Evolutionary conservation across 2,888 invertebrate genomes (phyloP), one percentile per base, ranked within the genome.

Genomic region (Romanomermis culicivorax): DNA sequence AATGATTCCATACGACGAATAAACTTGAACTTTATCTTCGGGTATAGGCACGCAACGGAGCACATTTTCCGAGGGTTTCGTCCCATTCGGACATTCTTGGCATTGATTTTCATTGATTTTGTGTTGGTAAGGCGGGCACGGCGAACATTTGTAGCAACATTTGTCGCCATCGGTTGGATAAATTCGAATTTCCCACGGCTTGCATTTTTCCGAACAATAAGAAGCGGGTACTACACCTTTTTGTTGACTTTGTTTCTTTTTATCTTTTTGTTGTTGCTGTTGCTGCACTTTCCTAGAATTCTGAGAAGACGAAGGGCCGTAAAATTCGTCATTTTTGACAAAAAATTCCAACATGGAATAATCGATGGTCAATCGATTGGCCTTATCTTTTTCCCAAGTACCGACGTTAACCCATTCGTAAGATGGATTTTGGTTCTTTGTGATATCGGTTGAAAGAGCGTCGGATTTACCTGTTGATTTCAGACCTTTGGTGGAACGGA

Each of bases 141-240:
- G 14, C 4, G 83, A 82, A 72, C 87, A 88, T 69, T 85, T 85
- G 86, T 87, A 88, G 70, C 87, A 88, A 71, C 87, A 87, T 69
- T 82, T 83, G 0, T 86, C 87, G 69, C 86, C 86, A 49, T 86
- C 82, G 71, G 85, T 85, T 70, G 84, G 83, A 74, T 85, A 86
- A 23, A 45, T 23, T 11, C 47, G 47, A 57, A 86, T 87, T 71
- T 89, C 86, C 1, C 86, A 87, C 56, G 79, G 75, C 64, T 80
- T 80, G 69, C 91, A 91, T 58, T 85, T 83, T 59, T 83, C 77
- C 70, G 85, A 85, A 75, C 89, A 91, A 50, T 87, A 84, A 2
- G 87, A 88, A 66, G 82, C 81, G 1, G 87, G 88, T 25, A 85
- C 14, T 23, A 20, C n/a, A n/a, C n/a, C n/a, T n/a, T n/a, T n/a